Percentiles rank a stretch among this genome's conserved stretches.
These are phyloP conservation scores for Spatula versicolor DNA, from an alignment of 2,797 vertebrate species.

Conservation along the genomic window DNA sequence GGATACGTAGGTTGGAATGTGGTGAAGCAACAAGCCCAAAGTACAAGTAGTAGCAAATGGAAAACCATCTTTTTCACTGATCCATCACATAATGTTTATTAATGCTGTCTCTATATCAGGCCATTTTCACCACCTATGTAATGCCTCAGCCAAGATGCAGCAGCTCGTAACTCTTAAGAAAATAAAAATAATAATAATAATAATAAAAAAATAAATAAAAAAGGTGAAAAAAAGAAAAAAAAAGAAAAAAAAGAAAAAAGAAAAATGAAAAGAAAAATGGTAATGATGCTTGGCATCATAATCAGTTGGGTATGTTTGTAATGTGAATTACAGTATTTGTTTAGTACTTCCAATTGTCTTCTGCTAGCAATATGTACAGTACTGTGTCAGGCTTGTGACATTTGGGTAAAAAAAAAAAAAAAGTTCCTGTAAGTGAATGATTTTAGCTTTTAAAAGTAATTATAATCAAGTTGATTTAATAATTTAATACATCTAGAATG, in stretches of 20 bases:
- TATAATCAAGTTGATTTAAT: conserved; percentile 73
- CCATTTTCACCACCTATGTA: conserved; percentile 72
- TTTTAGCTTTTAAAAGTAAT: conserved; percentile 87
- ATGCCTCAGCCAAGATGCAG: conserved; percentile 78
- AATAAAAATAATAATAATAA: background rate
- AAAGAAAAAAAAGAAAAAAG: background rate
- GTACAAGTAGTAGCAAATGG: background rate
- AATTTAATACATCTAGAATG: conserved; percentile 74
- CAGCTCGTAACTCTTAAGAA: conserved; percentile 69
- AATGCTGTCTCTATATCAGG: conserved; percentile 59
- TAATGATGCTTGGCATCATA: conserved; percentile 77
- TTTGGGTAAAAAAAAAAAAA: conserved; percentile 77
- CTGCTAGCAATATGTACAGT: conserved; percentile 96
- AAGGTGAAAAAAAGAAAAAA: conserved; percentile 17
- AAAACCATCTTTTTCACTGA: background rate
- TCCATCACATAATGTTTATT: conserved; percentile 60
- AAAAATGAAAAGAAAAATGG: conserved; percentile 63
- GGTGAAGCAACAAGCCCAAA: background rate
- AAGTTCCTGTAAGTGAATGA: conserved; percentile 87
- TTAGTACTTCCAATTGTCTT: conserved; percentile 90
- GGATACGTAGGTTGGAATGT: background rate
- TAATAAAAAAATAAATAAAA: background rate
- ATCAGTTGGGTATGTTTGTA: conserved; percentile 88
- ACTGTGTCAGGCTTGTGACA: conserved; percentile 89
- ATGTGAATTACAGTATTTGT: conserved; percentile 85